Conservation (phyloP, 2,113 vertebrate genomes). For the Cephalopholis sonnerati region DNA sequence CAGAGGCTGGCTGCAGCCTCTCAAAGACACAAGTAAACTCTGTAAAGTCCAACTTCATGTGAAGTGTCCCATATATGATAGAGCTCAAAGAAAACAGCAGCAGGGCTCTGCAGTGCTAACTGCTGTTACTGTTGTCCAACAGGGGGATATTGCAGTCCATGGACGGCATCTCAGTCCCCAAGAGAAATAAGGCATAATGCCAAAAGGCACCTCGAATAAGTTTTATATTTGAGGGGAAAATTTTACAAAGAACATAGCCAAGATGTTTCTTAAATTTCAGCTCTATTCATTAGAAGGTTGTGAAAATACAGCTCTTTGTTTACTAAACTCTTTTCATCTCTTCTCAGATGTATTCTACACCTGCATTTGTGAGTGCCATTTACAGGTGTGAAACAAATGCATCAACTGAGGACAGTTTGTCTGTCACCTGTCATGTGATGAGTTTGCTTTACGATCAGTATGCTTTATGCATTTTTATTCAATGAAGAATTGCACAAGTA, state of each 20-base stretch:
- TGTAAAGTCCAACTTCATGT: conserved; percentile 50
- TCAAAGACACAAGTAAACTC: conserved; percentile 58
- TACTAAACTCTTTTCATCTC: no score
- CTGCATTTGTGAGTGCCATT: no score
- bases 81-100: background rate
- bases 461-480: no score
- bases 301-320: no score
- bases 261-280: background rate
- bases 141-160: background rate
- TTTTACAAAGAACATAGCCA: background rate
- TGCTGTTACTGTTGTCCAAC: background rate
- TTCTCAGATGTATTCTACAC: no score
- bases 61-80: conserved; percentile 55
- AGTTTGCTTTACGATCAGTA: no score
- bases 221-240: background rate
- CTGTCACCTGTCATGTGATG: no score
- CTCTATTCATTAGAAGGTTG: background rate
- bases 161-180: background rate
- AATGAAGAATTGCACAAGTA: no score
- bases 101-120: conserved; percentile 8
- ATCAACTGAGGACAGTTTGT: no score
- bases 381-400: no score
- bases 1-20: conserved; percentile 37
- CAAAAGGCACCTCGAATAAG: background rate
- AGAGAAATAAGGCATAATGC: background rate